Base-by-base conservation (phyloP, 1,140 invertebrate genomes). In the Lepidurus apus region DNA sequence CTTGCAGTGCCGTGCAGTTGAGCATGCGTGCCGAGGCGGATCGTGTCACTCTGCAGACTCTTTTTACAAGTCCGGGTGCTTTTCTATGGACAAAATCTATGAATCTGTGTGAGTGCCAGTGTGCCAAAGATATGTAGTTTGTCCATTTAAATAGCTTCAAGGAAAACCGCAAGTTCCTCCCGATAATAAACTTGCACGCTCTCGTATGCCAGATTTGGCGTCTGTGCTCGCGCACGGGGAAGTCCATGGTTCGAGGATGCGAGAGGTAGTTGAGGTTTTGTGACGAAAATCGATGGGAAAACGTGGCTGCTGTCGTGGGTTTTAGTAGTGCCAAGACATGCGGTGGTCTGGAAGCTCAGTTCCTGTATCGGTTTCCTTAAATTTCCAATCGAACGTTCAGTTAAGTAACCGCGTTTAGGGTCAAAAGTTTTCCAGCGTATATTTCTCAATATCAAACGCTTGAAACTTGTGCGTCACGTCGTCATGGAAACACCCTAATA, bases 401-500 rank as follows among this genome's bases (percentile, higher is more conserved):
- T 21, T 13, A 65, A 65, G 21, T 65, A 65, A n/a, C 53, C 21
- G 53, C 53, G 13, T 21, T 21, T 21, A 65, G 4, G 17, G 53
- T n/a, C 7, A 0, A 9, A 65, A 65, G 53, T n/a, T 65, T 1
- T 65, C 53, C 53, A 65, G 3, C 53, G 34, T 34, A 65, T n/a
- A 8, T 65, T 65, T 9, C 6, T 65, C 53, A 3, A 34, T 34
- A 34, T 4, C 34, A 34, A 34, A 34, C 21, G 53, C 53, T 65
- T 65, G 4, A 65, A 65, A 65, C 13, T 21, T 65, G 53, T 65
- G 53, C n/a, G 6, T 21, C 53, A 7, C 17, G 53, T 65, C 13
- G 53, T 65, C 53, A 65, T 65, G n/a, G 53, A 65, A 65, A 65
- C 53, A n/a, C 53, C 13, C 53, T 13, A 21, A 65, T 65, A 65